These are phyloP conservation scores for Dorcus hopei DNA, from an alignment of 2,888 invertebrate species.

Conservation along the genomic window DNA sequence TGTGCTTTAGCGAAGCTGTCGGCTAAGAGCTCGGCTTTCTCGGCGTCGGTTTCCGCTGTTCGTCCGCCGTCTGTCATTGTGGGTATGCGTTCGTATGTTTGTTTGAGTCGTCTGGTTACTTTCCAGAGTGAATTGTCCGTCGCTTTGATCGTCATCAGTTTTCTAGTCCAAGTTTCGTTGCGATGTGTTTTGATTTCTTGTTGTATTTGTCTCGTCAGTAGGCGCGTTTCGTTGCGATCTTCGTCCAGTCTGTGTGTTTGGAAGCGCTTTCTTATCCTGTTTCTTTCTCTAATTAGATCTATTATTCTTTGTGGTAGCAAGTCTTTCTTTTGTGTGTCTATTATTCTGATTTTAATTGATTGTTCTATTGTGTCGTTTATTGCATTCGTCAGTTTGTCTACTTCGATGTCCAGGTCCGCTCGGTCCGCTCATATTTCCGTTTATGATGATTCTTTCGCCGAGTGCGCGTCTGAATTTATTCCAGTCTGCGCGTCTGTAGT, in stretches of 20 bases:
- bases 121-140: neutral
- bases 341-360: too few species aligned
- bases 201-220: neutral
- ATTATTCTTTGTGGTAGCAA: too few species aligned
- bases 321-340: too few species aligned
- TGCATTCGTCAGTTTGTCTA: too few species aligned
- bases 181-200: neutral
- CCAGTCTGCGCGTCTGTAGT: constrained; percentile 6
- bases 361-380: too few species aligned
- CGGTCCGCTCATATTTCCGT: neutral
- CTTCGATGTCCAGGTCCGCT: too few species aligned
- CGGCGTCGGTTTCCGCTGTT: neutral
- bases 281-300: too few species aligned
- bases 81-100: neutral
- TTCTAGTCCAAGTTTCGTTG: neutral
- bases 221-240: neutral
- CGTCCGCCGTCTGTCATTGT: neutral
- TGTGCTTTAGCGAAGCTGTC: neutral
- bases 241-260: too few species aligned
- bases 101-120: neutral
- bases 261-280: neutral
- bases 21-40: neutral
- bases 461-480: neutral
- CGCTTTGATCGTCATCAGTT: neutral
- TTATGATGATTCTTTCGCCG: neutral